Conservation (phyloP, 2,888 invertebrate species). For the Lycocerus yunnanus region DNA sequence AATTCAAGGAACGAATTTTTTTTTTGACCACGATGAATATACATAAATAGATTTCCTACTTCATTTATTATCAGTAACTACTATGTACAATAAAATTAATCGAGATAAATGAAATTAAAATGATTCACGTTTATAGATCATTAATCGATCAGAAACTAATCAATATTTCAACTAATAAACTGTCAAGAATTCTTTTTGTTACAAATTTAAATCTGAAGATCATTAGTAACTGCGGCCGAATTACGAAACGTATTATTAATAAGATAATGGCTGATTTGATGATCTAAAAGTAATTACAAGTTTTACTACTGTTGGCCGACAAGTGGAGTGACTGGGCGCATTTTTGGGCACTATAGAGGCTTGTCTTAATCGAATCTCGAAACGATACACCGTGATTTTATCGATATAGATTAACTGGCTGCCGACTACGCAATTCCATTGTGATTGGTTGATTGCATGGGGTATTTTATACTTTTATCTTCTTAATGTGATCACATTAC, state of each 20-base stretch:
- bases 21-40: neutral
- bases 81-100: neutral
- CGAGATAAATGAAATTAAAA: neutral
- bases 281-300: slow-evolving; percentile 33
- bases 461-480: slow-evolving; percentile 47
- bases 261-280: slow-evolving; percentile 29
- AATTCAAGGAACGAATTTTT: neutral
- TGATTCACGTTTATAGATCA: neutral
- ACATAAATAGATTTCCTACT: neutral
- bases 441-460: slow-evolving; percentile 49
- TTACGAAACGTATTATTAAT: slow-evolving; percentile 26
- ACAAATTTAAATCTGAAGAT: neutral
- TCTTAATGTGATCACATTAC: slow-evolving; percentile 44
- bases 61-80: neutral
- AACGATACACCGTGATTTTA: slow-evolving; percentile 39
- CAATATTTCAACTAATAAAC: slow-evolving; percentile 10
- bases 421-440: slow-evolving; percentile 50
- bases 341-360: slow-evolving; percentile 40
- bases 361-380: slow-evolving; percentile 54
- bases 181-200: slow-evolving; percentile 14
- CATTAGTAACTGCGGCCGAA: slow-evolving; percentile 11
- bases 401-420: slow-evolving; percentile 53
- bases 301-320: slow-evolving; percentile 51
- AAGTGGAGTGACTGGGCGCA: slow-evolving; percentile 49
- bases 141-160: slow-evolving; percentile 16